These are phyloP conservation scores for Sebastes kiyomatsui DNA, from an alignment of 2,797 vertebrate genomes.

Conservation along the genomic window DNA sequence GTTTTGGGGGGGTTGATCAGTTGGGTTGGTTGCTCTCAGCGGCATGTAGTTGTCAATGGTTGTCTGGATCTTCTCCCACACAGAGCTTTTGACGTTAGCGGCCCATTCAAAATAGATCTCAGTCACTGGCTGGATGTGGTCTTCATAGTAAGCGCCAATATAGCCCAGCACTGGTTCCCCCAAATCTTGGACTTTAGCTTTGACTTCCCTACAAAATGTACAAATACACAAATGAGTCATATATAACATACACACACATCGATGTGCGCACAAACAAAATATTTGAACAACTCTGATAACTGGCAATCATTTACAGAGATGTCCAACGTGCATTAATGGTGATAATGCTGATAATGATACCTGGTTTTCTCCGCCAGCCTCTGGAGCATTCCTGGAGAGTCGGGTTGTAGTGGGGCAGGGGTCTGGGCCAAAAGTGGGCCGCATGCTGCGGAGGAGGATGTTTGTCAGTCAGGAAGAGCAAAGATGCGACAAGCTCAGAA, in stretches of 20 bases:
- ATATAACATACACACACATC: background rate
- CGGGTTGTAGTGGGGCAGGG: background rate
- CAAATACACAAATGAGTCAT: constrained; percentile 14
- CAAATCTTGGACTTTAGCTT: constrained; percentile 20
- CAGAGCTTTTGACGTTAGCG: constrained; percentile 21
- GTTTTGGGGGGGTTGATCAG: background rate
- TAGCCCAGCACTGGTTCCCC: constrained; percentile 24
- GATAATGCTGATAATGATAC: constrained; percentile 26
- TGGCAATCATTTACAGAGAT: constrained; percentile 1
- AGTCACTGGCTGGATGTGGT: constrained; percentile 71
- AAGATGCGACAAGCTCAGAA: background rate
- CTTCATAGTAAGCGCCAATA: constrained; percentile 69
- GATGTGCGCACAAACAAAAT: background rate
- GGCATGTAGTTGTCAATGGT: constrained; percentile 26
- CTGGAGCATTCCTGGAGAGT: constrained; percentile 53
- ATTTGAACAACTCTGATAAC: background rate
- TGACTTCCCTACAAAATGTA: constrained; percentile 44
- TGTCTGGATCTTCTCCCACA: constrained; percentile 57
- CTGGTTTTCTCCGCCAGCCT: constrained; percentile 42
- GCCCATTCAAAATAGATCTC: constrained; percentile 65
- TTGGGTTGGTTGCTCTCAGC: background rate
- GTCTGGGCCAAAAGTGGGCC: constrained; percentile 39
- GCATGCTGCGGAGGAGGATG: constrained; percentile 52
- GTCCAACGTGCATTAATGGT: background rate
- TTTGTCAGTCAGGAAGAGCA: background rate